phyloP scores from a whole-genome alignment of 2,888 invertebrate species.

The Entomobrya proxima region DNA sequence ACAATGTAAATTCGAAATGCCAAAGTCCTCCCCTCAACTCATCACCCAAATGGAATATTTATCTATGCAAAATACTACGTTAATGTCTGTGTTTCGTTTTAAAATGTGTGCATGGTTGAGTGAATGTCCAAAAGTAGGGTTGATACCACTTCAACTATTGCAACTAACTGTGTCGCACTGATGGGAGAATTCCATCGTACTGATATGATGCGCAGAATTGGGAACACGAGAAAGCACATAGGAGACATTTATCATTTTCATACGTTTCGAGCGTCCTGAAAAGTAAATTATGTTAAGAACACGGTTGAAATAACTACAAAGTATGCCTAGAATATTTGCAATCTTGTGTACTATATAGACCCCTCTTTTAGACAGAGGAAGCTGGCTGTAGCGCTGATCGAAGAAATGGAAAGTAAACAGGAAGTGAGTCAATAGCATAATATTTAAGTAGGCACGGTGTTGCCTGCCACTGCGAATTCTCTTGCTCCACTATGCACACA shows the following conservation, averaged over 20 bases:
- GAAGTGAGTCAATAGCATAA: constrained; percentile 14
- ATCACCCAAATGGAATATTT: neutral
- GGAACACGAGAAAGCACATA: neutral
- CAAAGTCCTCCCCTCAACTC: neutral
- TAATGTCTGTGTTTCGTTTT: neutral
- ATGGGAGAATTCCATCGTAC: neutral
- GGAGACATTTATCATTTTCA: constrained; percentile 20
- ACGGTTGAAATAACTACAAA: neutral
- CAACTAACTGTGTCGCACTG: too few species aligned
- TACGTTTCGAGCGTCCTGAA: neutral
- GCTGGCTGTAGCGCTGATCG: too few species aligned
- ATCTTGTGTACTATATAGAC: neutral
- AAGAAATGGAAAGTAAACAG: constrained; percentile 7
- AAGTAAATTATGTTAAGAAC: constrained; percentile 24
- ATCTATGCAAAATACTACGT: neutral
- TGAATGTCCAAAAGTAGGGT: constrained; percentile 10
- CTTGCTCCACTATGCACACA: too few species aligned
- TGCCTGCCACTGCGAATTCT: too few species aligned
- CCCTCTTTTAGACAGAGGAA: too few species aligned
- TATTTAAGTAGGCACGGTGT: too few species aligned
- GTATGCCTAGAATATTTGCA: constrained; percentile 19
- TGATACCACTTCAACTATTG: too few species aligned
- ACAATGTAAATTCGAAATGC: neutral
- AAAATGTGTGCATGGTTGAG: neutral
- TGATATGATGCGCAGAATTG: neutral